Conservation (phyloP, 2,797 vertebrate genomes). For the Cyprinella venusta region DNA sequence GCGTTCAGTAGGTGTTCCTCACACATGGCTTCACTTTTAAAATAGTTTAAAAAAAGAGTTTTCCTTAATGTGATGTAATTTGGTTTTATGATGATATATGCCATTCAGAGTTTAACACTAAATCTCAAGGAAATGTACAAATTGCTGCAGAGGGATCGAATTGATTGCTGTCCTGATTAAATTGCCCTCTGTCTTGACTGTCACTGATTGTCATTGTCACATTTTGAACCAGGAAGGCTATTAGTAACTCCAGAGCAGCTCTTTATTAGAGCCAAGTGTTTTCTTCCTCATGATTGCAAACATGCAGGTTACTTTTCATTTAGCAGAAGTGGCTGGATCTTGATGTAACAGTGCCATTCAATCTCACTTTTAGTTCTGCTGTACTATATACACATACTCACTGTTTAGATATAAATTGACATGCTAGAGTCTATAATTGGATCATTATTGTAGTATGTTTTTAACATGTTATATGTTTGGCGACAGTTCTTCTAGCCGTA, state of each 20-base stretch:
- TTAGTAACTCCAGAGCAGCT: conserved; percentile 11
- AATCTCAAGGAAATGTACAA: conserved; percentile 4
- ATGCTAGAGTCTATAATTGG: no score
- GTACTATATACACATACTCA: neutral
- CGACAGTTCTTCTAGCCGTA: no score
- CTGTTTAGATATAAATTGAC: no score
- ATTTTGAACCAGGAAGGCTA: conserved; percentile 19
- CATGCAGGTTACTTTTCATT: neutral
- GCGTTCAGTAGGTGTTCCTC: neutral
- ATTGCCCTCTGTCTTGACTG: conserved; percentile 16
- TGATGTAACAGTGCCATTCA: neutral
- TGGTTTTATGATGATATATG: neutral
- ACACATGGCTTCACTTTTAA: neutral
- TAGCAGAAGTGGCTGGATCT: neutral
- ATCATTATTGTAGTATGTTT: no score
- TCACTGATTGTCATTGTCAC: conserved; percentile 25
- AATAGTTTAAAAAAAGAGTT: neutral
- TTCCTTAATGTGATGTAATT: neutral
- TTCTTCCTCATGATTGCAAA: neutral
- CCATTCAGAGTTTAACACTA: neutral
- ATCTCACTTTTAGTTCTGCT: conserved; percentile 5
- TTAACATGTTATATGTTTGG: no score
- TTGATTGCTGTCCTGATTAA: conserved; percentile 30
- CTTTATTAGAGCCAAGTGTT: conserved; percentile 17
- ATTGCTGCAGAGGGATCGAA: conserved; percentile 7